A percentile compares a stretch with the other conserved stretches of the same genome.
Conservation (phyloP, 2,888 invertebrate species). For the Agrilus mali region DNA sequence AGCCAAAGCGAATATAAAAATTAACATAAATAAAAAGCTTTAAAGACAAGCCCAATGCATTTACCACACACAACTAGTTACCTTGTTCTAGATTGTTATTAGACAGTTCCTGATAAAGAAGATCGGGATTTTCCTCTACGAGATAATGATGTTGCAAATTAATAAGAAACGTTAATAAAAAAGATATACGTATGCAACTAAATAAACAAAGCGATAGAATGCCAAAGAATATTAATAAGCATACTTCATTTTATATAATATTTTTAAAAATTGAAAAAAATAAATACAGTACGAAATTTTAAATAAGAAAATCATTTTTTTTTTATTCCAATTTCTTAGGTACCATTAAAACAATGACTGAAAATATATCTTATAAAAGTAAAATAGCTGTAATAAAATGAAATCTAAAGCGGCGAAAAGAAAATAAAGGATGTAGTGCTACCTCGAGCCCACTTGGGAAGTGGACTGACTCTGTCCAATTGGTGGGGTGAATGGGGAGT, state of each 20-base stretch:
- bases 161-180: constrained; percentile 12
- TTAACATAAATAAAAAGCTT: background rate
- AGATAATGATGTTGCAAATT: constrained; percentile 13
- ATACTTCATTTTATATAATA: background rate
- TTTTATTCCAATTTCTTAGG: no score
- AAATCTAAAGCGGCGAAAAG: background rate
- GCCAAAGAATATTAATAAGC: background rate
- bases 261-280: no score
- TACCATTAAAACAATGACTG: no score
- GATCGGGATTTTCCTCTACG: constrained; percentile 44
- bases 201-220: background rate
- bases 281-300: no score
- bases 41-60: background rate
- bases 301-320: no score
- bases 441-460: constrained; percentile 49
- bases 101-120: constrained; percentile 41
- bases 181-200: constrained; percentile 1
- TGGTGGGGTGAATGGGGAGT: constrained; percentile 32
- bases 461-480: constrained; percentile 38
- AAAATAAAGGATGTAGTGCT: constrained; percentile 16
- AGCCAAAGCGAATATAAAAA: background rate
- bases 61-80: constrained; percentile 13
- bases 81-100: constrained; percentile 27
- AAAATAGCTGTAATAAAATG: background rate
- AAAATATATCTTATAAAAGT: background rate